Percentiles rank a stretch among this genome's conserved stretches.
These are phyloP conservation scores for Polydrusus cervinus DNA, from an alignment of 2,888 invertebrate species.

Conservation along the genomic window DNA sequence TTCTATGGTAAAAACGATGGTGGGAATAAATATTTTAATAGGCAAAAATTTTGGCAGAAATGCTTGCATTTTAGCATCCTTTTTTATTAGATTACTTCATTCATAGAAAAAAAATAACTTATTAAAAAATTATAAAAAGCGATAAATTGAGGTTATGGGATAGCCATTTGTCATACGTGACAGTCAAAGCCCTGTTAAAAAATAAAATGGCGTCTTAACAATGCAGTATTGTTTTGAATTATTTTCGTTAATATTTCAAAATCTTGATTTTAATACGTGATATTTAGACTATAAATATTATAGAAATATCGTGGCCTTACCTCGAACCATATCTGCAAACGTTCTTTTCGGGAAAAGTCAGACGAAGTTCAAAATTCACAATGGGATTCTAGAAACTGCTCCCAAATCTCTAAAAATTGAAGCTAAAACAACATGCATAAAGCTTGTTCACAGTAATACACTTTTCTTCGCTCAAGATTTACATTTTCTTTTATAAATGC, in stretches of 20 bases:
- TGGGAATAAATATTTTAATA: no score
- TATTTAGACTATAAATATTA: background rate
- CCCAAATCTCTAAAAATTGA: background rate
- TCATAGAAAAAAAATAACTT: no score
- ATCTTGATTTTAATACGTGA: background rate
- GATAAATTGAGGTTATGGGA: conserved; percentile 4
- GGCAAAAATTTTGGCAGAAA: no score
- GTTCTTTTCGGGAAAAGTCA: conserved; percentile 1
- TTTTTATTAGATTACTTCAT: no score
- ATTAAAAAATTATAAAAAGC: background rate
- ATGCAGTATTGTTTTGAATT: background rate
- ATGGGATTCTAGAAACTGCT: background rate
- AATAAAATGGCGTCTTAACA: conserved; percentile 18
- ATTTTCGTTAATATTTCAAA: background rate
- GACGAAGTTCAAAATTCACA: conserved; percentile 8
- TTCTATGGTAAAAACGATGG: no score
- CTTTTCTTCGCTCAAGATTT: conserved; percentile 1
- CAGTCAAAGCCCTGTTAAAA: conserved; percentile 22
- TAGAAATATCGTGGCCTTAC: conserved; percentile 19
- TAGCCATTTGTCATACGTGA: conserved; percentile 3
- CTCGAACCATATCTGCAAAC: conserved; percentile 38
- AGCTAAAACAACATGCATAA: conserved; percentile 1
- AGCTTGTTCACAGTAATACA: background rate
- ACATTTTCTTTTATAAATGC: conserved; percentile 22
- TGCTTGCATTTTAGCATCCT: no score